Percentiles rank a stretch among this genome's conserved stretches.
These are phyloP conservation scores for Littorina saxatilis DNA, from an alignment of 1,140 invertebrate species.

Conservation along the genomic window DNA sequence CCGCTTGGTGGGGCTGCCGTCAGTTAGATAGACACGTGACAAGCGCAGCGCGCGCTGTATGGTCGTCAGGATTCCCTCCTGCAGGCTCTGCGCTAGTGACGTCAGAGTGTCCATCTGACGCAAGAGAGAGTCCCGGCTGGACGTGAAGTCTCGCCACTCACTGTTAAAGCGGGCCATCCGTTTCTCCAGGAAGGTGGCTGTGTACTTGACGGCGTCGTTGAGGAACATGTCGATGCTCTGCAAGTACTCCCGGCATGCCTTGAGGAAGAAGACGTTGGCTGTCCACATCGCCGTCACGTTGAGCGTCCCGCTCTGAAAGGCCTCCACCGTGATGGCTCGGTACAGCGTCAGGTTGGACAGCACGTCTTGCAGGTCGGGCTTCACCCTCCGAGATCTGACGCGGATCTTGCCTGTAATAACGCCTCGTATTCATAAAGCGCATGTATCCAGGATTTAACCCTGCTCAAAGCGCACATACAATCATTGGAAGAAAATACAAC, in stretches of 20 bases:
- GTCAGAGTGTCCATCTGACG: slow-evolving; percentile 33
- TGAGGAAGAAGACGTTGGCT: slow-evolving; percentile 16
- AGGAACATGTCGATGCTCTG: slow-evolving; percentile 40
- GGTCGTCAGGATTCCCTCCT: slow-evolving; percentile 24
- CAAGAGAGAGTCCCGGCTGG: slow-evolving; percentile 4
- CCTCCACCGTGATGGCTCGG: slow-evolving; percentile 23
- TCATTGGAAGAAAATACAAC: too few relatives aligned
- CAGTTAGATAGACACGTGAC: slow-evolving; percentile 28
- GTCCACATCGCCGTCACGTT: neutral
- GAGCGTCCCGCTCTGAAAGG: slow-evolving; percentile 14
- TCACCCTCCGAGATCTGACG: neutral
- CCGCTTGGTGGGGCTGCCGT: slow-evolving; percentile 31
- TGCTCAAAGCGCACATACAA: too few relatives aligned
- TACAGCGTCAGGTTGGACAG: slow-evolving; percentile 23
- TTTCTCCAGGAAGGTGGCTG: slow-evolving; percentile 26
- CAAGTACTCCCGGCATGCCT: slow-evolving; percentile 31
- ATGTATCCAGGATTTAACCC: too few relatives aligned
- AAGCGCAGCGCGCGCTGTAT: slow-evolving; percentile 4
- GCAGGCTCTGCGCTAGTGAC: neutral
- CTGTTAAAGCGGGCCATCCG: slow-evolving; percentile 6
- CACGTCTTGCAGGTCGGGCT: slow-evolving; percentile 22
- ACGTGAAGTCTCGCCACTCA: neutral
- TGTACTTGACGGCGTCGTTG: slow-evolving; percentile 30
- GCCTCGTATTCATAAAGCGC: too few relatives aligned
- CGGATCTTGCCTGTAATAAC: too few relatives aligned